phyloP scores from a whole-genome alignment of 2,113 vertebrate genomes.

The Atractosteus spatula region DNA sequence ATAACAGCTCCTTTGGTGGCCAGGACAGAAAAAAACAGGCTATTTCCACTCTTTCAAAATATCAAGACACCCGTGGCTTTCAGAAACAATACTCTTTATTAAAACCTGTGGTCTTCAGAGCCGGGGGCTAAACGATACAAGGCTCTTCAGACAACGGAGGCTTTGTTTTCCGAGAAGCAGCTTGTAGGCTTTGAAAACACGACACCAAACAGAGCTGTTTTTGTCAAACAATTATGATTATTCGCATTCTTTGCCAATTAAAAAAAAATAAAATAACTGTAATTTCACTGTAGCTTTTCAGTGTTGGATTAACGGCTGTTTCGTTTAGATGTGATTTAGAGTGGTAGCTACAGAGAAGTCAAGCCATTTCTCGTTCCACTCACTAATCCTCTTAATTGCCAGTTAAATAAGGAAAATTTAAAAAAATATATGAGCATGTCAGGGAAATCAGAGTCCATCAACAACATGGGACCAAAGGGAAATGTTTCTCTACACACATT shows the following conservation, averaged over 20 bases:
- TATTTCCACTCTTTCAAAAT: background rate
- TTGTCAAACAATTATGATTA: too few relatives aligned
- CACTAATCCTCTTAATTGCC: conserved; percentile 61
- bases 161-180: background rate
- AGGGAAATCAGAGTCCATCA: too few relatives aligned
- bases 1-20: background rate
- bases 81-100: background rate
- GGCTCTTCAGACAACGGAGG: background rate
- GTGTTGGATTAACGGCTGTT: conserved; percentile 53
- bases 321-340: conserved; percentile 67
- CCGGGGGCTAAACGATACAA: background rate
- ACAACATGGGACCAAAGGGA: too few relatives aligned
- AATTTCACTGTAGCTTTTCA: background rate
- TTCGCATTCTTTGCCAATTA: too few relatives aligned
- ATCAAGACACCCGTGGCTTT: background rate
- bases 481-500: too few relatives aligned
- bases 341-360: conserved; percentile 4
- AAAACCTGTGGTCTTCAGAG: background rate
- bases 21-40: background rate
- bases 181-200: conserved; percentile 7
- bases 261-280: too few relatives aligned
- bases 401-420: too few relatives aligned
- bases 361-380: conserved; percentile 32
- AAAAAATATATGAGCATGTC: too few relatives aligned
- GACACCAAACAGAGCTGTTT: conserved; percentile 6